These are phyloP conservation scores for Nerophis lumbriciformis DNA, from an alignment of 2,113 vertebrate genomes.

Conservation along the genomic window DNA sequence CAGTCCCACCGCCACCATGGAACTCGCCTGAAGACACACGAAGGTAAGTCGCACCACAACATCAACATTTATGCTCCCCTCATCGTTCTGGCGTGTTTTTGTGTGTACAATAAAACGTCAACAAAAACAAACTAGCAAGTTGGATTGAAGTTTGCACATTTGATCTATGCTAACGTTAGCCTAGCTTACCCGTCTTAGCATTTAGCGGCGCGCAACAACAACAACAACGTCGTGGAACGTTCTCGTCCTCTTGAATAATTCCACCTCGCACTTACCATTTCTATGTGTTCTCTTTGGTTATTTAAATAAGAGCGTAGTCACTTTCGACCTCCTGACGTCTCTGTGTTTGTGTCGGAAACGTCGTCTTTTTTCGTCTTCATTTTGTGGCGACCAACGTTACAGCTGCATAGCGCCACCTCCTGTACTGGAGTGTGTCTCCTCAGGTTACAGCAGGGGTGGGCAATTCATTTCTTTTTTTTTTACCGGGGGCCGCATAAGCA, in stretches of 20 bases:
- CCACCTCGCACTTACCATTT: slow-evolving; percentile 48
- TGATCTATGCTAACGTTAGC: slow-evolving; percentile 44
- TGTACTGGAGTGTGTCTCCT: no score
- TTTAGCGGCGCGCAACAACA: accelerated
- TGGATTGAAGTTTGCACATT: neutral
- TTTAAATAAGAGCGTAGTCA: slow-evolving; percentile 28
- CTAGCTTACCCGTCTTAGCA: slow-evolving; percentile 11
- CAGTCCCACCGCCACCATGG: slow-evolving; percentile 86
- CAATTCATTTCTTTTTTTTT: no score
- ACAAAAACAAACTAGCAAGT: neutral
- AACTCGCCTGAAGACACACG: slow-evolving; percentile 73
- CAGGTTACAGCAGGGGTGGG: no score
- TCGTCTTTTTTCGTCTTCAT: no score
- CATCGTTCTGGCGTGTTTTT: no score
- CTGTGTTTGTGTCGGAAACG: slow-evolving; percentile 37
- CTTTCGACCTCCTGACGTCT: slow-evolving; percentile 46
- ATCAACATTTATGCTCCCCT: no score
- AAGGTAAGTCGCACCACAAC: neutral
- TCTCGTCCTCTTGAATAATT: neutral
- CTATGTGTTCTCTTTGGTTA: slow-evolving; percentile 24
- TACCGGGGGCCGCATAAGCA: no score
- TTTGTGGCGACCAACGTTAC: no score
- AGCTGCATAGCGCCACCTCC: no score
- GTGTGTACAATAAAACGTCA: neutral
- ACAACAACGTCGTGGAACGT: no score